A percentile compares a stretch with the other conserved stretches of the same genome.
Conservation (phyloP, 2,113 vertebrate genomes). For the Delphinus delphis region DNA sequence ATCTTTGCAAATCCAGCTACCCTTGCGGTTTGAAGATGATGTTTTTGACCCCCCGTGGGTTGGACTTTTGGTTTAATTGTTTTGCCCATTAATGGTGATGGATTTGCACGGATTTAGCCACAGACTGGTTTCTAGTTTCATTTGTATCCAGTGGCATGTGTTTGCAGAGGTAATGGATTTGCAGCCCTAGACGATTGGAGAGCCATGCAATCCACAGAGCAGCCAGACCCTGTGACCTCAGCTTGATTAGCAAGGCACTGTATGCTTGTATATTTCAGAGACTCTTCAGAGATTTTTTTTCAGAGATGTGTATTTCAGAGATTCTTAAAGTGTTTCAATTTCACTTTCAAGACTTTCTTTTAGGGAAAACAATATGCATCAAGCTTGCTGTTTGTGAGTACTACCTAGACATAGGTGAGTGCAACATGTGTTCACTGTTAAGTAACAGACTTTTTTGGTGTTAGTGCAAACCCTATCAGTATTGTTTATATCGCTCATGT, state of each 20-base stretch:
- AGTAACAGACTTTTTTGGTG: background rate
- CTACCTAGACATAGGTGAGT: background rate
- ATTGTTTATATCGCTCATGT: background rate
- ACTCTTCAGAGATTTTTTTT: background rate
- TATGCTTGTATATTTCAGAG: constrained; percentile 31
- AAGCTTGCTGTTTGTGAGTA: background rate
- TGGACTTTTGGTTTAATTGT: constrained; percentile 60
- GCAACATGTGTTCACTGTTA: background rate
- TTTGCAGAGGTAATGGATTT: constrained; percentile 62
- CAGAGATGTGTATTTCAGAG: background rate
- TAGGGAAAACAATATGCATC: constrained; percentile 23
- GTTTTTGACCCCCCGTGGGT: background rate
- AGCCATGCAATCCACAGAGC: background rate
- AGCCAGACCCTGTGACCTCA: background rate
- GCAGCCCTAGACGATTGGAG: background rate
- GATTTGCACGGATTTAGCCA: constrained; percentile 46
- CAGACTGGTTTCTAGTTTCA: constrained; percentile 55
- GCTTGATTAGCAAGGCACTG: constrained; percentile 6
- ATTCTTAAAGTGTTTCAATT: constrained; percentile 28
- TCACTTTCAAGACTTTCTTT: constrained; percentile 42
- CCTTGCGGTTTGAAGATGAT: constrained; percentile 19
- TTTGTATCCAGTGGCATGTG: constrained; percentile 56
- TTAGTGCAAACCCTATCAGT: background rate
- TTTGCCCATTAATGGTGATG: constrained; percentile 55
- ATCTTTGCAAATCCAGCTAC: background rate